A percentile compares a stretch with the other conserved stretches of the same genome.
These are phyloP conservation scores for Asobara japonica DNA, from an alignment of 1,140 invertebrate genomes.

Conservation along the genomic window DNA sequence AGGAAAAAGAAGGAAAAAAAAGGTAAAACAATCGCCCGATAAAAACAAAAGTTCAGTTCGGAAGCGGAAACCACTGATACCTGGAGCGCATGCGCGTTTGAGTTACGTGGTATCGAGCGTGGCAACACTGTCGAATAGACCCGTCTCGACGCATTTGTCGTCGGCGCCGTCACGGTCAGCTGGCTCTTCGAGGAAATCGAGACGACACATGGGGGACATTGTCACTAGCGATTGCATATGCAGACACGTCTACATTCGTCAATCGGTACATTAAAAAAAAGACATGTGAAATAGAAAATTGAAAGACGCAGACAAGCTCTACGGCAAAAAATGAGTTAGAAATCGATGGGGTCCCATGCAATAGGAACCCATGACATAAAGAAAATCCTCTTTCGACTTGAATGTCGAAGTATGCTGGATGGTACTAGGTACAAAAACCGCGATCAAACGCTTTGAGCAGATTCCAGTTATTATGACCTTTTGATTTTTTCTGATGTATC, in stretches of 20 bases:
- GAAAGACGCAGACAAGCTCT: neutral
- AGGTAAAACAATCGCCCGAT: neutral
- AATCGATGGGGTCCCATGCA: too few species aligned
- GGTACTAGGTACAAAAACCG: too few species aligned
- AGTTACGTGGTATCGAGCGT: slow-evolving; percentile 14
- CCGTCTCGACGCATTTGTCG: slow-evolving; percentile 15
- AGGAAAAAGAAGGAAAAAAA: too few species aligned
- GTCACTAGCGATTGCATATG: slow-evolving; percentile 1
- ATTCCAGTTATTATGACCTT: too few species aligned
- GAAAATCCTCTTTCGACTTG: too few species aligned
- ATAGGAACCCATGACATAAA: too few species aligned
- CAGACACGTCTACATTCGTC: neutral
- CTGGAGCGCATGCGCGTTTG: slow-evolving; percentile 24
- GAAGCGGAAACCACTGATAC: slow-evolving; percentile 21
- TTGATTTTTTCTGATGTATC: too few species aligned
- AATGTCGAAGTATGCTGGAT: too few species aligned
- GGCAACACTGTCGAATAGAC: slow-evolving; percentile 41
- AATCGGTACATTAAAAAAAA: neutral
- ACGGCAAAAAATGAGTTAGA: too few species aligned
- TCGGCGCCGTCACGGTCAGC: slow-evolving; percentile 46
- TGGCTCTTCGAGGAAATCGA: slow-evolving; percentile 47
- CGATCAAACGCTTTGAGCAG: too few species aligned
- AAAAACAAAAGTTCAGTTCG: neutral
- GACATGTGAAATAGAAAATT: neutral
- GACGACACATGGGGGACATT: neutral